Percentiles rank a stretch among this genome's conserved stretches.
Conservation (phyloP, 1,140 invertebrate species). For the Caenorhabditis briggsae region DNA sequence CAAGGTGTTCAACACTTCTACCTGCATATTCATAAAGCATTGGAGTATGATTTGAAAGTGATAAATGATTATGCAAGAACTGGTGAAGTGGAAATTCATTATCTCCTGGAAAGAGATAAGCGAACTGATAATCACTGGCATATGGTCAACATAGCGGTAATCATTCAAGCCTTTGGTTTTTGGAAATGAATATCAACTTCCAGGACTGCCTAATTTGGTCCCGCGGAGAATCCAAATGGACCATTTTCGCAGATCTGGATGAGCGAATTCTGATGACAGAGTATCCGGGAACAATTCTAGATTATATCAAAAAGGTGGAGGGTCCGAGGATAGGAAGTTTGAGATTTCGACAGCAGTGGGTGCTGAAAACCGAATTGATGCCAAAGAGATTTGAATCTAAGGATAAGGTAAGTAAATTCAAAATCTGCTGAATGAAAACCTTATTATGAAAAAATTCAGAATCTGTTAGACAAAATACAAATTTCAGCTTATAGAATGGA, state of each 20-base stretch:
- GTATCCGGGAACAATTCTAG: constrained; percentile 3
- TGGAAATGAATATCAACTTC: neutral
- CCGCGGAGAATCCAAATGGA: constrained; percentile 37
- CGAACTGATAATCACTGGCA: constrained; percentile 17
- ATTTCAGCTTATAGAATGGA: constrained; percentile 10
- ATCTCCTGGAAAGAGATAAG: neutral
- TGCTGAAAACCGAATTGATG: constrained; percentile 30
- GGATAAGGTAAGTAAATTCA: neutral
- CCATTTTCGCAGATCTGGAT: constrained; percentile 25
- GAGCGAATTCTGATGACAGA: constrained; percentile 37
- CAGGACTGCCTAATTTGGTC: constrained; percentile 19
- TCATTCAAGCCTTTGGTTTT: neutral
- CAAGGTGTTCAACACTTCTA: constrained; percentile 47
- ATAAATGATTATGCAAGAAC: constrained; percentile 23
- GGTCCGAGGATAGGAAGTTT: neutral
- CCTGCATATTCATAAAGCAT: constrained; percentile 5
- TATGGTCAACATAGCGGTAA: neutral
- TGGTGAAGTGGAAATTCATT: constrained; percentile 6
- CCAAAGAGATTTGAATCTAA: constrained; percentile 5
- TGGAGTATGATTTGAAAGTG: constrained; percentile 15
- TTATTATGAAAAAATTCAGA: neutral
- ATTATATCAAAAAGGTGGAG: neutral
- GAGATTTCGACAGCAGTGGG: constrained; percentile 21
- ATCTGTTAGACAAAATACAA: too few species aligned
- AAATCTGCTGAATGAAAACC: neutral